phyloP scores from a whole-genome alignment of 2,888 invertebrate genomes.

The Ormyrus nitidulus region DNA sequence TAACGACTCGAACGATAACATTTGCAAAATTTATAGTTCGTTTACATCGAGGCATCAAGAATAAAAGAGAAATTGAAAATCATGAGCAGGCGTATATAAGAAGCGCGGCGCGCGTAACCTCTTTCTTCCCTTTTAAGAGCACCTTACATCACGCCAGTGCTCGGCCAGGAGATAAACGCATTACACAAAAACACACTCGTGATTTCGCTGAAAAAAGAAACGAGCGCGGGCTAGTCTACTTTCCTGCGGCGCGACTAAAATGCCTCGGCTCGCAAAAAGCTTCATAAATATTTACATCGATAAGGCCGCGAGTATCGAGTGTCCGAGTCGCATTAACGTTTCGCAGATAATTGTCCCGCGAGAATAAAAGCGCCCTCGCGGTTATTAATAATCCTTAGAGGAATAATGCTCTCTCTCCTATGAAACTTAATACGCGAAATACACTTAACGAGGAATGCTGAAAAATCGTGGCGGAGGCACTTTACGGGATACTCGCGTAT shows the following conservation, averaged over 20 bases:
- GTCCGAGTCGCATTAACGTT: slow-evolving; percentile 7
- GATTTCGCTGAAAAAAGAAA: slow-evolving; percentile 41
- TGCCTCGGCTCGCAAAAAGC: slow-evolving; percentile 21
- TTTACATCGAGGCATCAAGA: not conserved
- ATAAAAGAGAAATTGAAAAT: slow-evolving; percentile 42
- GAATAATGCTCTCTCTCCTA: not conserved
- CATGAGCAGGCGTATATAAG: slow-evolving; percentile 16
- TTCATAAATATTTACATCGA: slow-evolving; percentile 51
- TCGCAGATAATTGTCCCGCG: too few species aligned
- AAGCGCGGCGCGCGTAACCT: not conserved
- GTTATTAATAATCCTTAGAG: slow-evolving; percentile 9
- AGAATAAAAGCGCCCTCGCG: not conserved
- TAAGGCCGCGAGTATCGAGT: slow-evolving; percentile 35
- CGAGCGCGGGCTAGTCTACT: not conserved
- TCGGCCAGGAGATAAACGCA: slow-evolving; percentile 35
- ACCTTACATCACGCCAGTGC: slow-evolving; percentile 24
- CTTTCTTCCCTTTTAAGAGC: slow-evolving; percentile 39
- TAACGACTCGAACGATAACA: not conserved
- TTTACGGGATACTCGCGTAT: not conserved
- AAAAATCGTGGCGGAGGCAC: not conserved
- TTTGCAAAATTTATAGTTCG: not conserved
- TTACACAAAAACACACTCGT: slow-evolving; percentile 51
- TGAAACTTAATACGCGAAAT: not conserved
- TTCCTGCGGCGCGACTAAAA: slow-evolving; percentile 22
- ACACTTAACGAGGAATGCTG: slow-evolving; percentile 1